Percentiles rank a stretch among this genome's conserved stretches.
These are phyloP conservation scores for Callipepla squamata DNA, from an alignment of 2,113 vertebrate species.

Conservation along the genomic window DNA sequence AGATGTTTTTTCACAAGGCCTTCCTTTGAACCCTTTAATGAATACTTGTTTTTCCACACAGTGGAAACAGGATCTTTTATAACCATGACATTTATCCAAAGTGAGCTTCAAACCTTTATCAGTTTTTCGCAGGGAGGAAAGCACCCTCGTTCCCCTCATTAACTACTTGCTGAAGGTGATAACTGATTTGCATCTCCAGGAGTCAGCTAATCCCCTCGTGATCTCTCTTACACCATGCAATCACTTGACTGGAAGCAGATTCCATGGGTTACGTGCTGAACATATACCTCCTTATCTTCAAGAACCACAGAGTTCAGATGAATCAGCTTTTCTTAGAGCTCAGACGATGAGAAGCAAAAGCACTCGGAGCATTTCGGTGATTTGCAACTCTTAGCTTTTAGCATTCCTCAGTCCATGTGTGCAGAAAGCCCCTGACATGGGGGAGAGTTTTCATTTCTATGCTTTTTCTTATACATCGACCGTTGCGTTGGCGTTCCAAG, in stretches of 20 bases:
- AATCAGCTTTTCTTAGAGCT: background rate
- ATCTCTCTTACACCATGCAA: background rate
- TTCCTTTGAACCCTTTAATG: background rate
- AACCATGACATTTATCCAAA: background rate
- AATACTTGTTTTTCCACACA: background rate
- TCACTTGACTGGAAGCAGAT: background rate
- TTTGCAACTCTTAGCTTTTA: no score
- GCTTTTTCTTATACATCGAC: no score
- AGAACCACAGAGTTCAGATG: background rate
- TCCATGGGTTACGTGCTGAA: background rate
- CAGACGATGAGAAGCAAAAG: no score
- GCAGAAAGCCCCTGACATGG: no score
- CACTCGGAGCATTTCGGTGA: no score
- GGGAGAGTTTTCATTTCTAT: no score
- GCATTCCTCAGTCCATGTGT: no score
- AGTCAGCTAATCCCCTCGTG: background rate
- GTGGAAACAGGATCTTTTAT: background rate
- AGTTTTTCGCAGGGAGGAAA: background rate
- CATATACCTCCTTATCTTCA: background rate
- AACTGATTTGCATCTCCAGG: slow-evolving; percentile 15
- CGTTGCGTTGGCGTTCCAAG: no score
- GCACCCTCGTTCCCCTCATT: background rate
- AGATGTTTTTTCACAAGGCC: background rate
- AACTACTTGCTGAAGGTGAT: background rate
- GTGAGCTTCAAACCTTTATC: background rate